Conservation (phyloP, 2,113 vertebrate genomes). For the Corythoichthys haematopterus region DNA sequence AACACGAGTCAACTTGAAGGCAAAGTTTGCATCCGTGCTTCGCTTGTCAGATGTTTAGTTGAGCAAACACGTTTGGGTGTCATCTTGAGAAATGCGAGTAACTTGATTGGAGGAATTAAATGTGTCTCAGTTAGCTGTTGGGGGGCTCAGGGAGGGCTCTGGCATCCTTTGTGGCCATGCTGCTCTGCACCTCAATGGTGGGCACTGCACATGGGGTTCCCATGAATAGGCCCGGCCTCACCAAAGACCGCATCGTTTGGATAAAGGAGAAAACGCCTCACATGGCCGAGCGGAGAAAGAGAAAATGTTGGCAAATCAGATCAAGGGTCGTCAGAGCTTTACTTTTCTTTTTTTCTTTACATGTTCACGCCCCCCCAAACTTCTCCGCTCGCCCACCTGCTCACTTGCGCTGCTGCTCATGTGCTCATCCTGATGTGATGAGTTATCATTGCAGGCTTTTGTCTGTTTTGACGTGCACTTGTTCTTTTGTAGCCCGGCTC, state of each 20-base stretch:
- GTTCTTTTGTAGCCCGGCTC: conserved; percentile 63
- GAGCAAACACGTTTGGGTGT: background rate
- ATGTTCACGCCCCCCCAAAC: background rate
- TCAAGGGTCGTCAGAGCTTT: conserved; percentile 52
- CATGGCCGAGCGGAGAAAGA: conserved; percentile 51
- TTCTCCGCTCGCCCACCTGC: conserved; percentile 6
- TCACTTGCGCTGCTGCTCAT: conserved; percentile 43
- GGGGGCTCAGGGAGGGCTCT: conserved; percentile 19
- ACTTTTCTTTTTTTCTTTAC: conserved; percentile 28
- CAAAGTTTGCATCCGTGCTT: background rate
- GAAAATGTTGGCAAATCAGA: conserved; percentile 63
- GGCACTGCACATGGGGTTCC: conserved; percentile 67
- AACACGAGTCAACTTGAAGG: background rate
- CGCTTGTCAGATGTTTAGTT: background rate
- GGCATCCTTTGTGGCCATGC: conserved; percentile 67
- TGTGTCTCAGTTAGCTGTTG: background rate
- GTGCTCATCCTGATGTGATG: conserved; percentile 53
- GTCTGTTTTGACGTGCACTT: conserved; percentile 66
- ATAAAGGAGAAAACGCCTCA: conserved; percentile 58
- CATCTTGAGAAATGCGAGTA: background rate
- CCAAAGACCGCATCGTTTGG: conserved; percentile 63
- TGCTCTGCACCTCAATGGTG: conserved; percentile 66
- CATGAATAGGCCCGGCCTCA: conserved; percentile 65
- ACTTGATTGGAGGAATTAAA: background rate
- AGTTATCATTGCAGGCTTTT: conserved; percentile 69